These are phyloP conservation scores for Epinotia nisella DNA, from an alignment of 2,888 invertebrate genomes.

Conservation along the genomic window DNA sequence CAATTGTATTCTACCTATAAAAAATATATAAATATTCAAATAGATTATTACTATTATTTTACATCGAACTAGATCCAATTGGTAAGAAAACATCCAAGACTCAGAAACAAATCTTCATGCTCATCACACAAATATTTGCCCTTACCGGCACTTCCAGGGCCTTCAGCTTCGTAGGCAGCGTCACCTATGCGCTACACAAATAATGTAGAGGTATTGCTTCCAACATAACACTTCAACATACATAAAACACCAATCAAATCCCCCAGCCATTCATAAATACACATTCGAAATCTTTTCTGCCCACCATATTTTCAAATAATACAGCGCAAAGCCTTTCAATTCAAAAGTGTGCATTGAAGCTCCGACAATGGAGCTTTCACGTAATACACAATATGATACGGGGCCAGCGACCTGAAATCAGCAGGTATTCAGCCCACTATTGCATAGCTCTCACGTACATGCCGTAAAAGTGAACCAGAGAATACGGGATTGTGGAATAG, in stretches of 20 bases:
- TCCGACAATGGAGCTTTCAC: slow-evolving; percentile 33
- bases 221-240: too few relatives aligned
- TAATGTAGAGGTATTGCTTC: too few relatives aligned
- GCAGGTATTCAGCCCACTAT: slow-evolving; percentile 22
- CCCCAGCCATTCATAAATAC: slow-evolving; percentile 1
- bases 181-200: too few relatives aligned
- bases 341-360: slow-evolving; percentile 23
- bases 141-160: too few relatives aligned
- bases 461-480: not conserved
- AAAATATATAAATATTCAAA: too few relatives aligned
- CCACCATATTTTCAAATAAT: slow-evolving; percentile 36
- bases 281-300: slow-evolving; percentile 17
- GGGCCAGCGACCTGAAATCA: slow-evolving; percentile 31
- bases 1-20: too few relatives aligned
- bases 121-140: too few relatives aligned
- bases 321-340: slow-evolving; percentile 20
- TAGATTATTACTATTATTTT: too few relatives aligned
- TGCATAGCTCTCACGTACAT: not conserved
- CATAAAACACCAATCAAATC: not conserved
- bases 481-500: not conserved
- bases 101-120: too few relatives aligned
- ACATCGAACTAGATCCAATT: too few relatives aligned
- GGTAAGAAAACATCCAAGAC: too few relatives aligned
- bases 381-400: slow-evolving; percentile 27
- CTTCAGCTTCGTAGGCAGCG: too few relatives aligned